Evolutionary conservation across 2,113 vertebrate genomes (phyloP).

Genomic region (Saguinus imperator): DNA sequence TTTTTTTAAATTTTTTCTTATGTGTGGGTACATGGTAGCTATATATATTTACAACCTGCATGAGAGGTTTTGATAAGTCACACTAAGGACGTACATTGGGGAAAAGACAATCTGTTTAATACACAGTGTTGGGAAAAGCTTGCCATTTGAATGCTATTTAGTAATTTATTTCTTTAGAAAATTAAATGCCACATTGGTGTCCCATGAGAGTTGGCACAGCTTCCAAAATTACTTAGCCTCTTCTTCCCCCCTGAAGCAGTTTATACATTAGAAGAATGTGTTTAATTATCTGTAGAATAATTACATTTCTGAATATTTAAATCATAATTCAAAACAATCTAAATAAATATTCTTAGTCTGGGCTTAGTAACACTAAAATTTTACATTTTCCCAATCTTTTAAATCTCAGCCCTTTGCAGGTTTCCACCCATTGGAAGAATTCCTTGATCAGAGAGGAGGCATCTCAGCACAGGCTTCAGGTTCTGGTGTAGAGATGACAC

Average conservation of each 20-base stretch:
- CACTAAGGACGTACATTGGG: no score
- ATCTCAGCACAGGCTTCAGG: background rate
- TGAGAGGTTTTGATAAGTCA: no score
- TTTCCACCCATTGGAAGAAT: background rate
- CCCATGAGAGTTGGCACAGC: conserved; percentile 12
- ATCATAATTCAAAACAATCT: conserved; percentile 22
- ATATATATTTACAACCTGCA: no score
- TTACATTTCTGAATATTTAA: conserved; percentile 50
- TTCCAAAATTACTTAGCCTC: conserved; percentile 47
- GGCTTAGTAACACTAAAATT: background rate
- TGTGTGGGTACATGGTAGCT: no score
- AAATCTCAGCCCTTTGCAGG: background rate
- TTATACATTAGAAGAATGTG: conserved; percentile 37
- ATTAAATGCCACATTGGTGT: conserved; percentile 35
- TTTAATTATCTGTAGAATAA: conserved; percentile 52
- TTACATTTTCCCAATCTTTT: background rate
- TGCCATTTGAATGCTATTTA: conserved; percentile 21
- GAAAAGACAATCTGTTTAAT: no score
- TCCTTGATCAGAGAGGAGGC: background rate
- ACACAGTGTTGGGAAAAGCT: background rate
- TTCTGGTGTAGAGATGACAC: background rate
- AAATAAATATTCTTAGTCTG: background rate
- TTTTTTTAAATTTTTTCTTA: no score
- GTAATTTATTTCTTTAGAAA: conserved; percentile 59
- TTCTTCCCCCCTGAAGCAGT: conserved; percentile 36